Percentiles rank a stretch among this genome's conserved stretches.
phyloP scores from a whole-genome alignment of 64 coral and sea anemone species.

The Astreopora myriophthalma region DNA sequence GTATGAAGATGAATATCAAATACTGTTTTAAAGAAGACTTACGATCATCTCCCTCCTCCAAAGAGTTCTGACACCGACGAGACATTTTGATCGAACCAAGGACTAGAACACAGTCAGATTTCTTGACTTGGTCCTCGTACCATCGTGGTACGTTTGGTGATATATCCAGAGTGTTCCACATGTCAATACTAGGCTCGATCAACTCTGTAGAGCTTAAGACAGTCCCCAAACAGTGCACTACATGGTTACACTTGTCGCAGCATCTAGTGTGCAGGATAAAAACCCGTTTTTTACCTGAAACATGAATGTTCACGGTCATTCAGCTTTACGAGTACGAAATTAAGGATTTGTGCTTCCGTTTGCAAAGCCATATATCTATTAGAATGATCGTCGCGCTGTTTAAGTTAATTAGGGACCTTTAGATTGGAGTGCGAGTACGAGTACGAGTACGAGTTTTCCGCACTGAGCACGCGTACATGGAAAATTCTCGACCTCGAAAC shows the following conservation, averaged over 20 bases:
- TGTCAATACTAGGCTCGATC: constrained; percentile 62
- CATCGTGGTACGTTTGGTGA: constrained; percentile 65
- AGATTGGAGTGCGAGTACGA: no score
- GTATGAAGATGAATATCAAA: neutral
- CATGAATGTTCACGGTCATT: no score
- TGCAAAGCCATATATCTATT: no score
- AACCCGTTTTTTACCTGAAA: constrained; percentile 42
- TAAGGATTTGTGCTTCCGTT: no score
- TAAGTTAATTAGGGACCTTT: no score
- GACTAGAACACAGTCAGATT: constrained; percentile 76
- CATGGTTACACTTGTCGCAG: constrained; percentile 78
- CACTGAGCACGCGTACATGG: no score
- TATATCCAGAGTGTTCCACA: constrained; percentile 76
- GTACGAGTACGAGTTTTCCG: no score
- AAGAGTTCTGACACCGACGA: constrained; percentile 1
- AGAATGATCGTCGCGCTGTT: no score
- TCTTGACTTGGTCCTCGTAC: constrained; percentile 78
- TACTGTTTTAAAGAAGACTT: neutral
- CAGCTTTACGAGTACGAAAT: no score
- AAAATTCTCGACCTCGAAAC: no score
- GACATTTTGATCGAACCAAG: constrained; percentile 56
- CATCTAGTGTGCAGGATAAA: constrained; percentile 75
- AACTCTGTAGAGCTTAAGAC: constrained; percentile 60
- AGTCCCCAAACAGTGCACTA: constrained; percentile 69
- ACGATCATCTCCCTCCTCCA: constrained; percentile 8